Base-by-base conservation (phyloP, 2,888 invertebrate species). In the Drosophila mimica region DNA sequence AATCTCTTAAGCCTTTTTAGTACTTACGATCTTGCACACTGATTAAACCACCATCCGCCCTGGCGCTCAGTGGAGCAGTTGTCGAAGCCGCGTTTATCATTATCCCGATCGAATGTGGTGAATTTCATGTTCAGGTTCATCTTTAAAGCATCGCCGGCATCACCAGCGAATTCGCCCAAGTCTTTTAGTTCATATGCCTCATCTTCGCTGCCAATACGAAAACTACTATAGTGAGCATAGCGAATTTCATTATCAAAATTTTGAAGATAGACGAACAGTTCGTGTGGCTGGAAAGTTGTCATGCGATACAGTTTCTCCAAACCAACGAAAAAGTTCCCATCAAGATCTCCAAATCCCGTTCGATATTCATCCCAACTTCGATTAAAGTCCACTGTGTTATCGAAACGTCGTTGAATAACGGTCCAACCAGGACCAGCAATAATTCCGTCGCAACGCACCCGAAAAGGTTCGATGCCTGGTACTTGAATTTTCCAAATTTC, bases 401-500 rank as follows among this genome's bases (percentile, higher is more conserved):
- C 74, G 4, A 78, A 40, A 28, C 78, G 67, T 5, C 67, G 73
- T 38, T 78, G 78, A 36, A 78, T 68, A 17, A 77, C 58, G 1
- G 78, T 77, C 78, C 78, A 78, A 20, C 81, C 78, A 3, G 78
- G 56, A 20, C 78, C 81, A 5, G 81, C 78, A 13, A 57, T 43
- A 8, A 5, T 60, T 30, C 78, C 81, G 9, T 78, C 78, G 48
- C 78, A 78, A 2, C 62, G 52, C 25, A 81, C 78, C 11, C 5
- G 11, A 36, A 78, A 78, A 0, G 81, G 62, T 17, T 78, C 56
- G 6, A 66, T 36, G 4, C 56, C 62, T 1, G 78, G 65, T 31
- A 78, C 78, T 53, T 63, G 54, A 3, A 78, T 81, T 40, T 72
- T 30, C 48, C 61, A 34, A 53, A 81, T 73, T 15, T 60, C 72